phyloP scores from a whole-genome alignment of 2,888 invertebrate species.

The Eledone cirrhosa region DNA sequence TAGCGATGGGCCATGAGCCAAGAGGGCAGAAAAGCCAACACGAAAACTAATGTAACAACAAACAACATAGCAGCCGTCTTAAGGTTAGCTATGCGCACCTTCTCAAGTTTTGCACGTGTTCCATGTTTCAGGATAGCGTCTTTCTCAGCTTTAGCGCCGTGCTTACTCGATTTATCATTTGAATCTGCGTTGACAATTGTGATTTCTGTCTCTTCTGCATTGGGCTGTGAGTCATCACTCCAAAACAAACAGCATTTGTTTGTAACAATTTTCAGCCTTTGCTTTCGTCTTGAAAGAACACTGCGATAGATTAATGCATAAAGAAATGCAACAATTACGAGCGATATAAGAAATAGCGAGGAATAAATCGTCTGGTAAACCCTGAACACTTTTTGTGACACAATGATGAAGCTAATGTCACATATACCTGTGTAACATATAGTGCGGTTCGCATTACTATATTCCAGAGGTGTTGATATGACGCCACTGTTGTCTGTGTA shows the following conservation, averaged over 20 bases:
- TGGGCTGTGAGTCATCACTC: conserved; percentile 36
- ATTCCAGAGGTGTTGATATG: neutral
- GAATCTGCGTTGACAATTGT: conserved; percentile 40
- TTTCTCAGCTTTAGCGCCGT: neutral
- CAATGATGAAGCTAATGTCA: conserved; percentile 43
- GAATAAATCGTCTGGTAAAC: conserved; percentile 58
- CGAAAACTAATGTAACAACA: conserved; percentile 65
- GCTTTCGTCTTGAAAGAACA: conserved; percentile 42
- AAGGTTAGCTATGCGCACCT: conserved; percentile 62
- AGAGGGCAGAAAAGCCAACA: conserved; percentile 65
- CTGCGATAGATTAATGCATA: conserved; percentile 61
- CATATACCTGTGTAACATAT: conserved; percentile 42
- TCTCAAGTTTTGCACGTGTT: conserved; percentile 32
- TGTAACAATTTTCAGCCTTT: conserved; percentile 40
- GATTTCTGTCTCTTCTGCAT: conserved; percentile 43
- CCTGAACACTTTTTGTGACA: conserved; percentile 46
- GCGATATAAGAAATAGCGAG: conserved; percentile 58
- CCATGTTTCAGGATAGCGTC: conserved; percentile 28
- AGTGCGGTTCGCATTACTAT: neutral
- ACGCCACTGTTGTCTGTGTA: neutral
- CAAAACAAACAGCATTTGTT: conserved; percentile 44
- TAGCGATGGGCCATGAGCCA: conserved; percentile 61
- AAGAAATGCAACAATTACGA: conserved; percentile 61
- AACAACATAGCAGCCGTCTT: conserved; percentile 67
- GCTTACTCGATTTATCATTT: conserved; percentile 31